These are phyloP conservation scores for Staurois parvus DNA, from an alignment of 2,797 vertebrate genomes.

Conservation along the genomic window DNA sequence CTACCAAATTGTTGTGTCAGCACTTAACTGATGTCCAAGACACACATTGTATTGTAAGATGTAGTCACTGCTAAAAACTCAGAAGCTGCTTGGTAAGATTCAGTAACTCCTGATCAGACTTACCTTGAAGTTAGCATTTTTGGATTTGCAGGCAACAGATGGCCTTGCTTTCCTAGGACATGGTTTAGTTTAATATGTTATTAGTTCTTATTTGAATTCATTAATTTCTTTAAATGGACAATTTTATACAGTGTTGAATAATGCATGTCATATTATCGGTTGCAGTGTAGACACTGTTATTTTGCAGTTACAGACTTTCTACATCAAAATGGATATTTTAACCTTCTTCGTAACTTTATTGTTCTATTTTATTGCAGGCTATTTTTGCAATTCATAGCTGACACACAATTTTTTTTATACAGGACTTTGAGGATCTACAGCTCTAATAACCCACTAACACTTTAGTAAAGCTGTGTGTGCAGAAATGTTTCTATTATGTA, in stretches of 20 bases:
- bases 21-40: neutral
- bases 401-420: neutral
- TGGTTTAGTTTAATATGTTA: no score
- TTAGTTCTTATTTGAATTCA: neutral
- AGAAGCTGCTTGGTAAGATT: neutral
- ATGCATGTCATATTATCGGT: neutral
- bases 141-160: neutral
- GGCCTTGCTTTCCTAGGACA: neutral
- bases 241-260: neutral
- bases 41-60: neutral
- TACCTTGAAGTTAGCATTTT: neutral
- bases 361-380: neutral
- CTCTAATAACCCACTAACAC: slow-evolving; percentile 4
- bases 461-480: neutral
- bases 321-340: neutral
- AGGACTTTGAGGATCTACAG: slow-evolving; percentile 3
- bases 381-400: neutral
- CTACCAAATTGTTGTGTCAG: neutral
- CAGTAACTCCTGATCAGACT: neutral
- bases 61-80: neutral
- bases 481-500: neutral
- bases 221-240: no score
- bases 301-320: neutral
- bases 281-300: neutral
- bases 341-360: neutral